Conservation (phyloP, 2,888 invertebrate genomes). For the Galerucella nymphaeae region DNA sequence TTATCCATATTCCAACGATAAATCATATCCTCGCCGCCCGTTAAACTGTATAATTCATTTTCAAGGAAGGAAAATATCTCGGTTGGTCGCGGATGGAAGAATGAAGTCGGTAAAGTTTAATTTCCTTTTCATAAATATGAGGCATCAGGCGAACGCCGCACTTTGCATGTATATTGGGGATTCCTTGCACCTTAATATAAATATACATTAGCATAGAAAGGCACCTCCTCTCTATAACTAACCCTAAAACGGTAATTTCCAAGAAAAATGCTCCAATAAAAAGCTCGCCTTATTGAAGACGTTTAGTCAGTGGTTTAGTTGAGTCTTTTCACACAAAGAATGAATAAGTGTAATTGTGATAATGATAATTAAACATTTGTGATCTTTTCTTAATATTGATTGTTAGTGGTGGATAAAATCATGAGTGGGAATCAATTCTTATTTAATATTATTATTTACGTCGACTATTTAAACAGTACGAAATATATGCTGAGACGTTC, state of each 20-base stretch:
- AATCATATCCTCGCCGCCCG: slow-evolving; percentile 22
- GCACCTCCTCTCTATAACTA: slow-evolving; percentile 31
- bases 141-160: slow-evolving; percentile 44
- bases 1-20: neutral
- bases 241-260: slow-evolving; percentile 28
- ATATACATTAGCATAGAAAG: slow-evolving; percentile 44
- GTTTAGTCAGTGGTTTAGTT: slow-evolving; percentile 20
- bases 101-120: slow-evolving; percentile 46
- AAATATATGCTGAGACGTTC: no score
- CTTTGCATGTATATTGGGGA: slow-evolving; percentile 47
- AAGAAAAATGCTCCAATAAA: slow-evolving; percentile 35
- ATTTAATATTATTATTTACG: no score
- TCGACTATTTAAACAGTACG: no score
- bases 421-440: neutral
- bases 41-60: slow-evolving; percentile 33
- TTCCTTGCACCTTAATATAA: slow-evolving; percentile 47
- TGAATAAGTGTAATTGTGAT: neutral
- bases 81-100: slow-evolving; percentile 37
- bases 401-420: neutral
- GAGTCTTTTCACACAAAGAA: slow-evolving; percentile 4
- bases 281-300: slow-evolving; percentile 13
- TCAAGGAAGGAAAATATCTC: slow-evolving; percentile 27
- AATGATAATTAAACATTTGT: neutral
- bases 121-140: slow-evolving; percentile 51
- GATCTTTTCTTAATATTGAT: no score